A percentile compares a stretch with the other conserved stretches of the same genome.
Conservation (phyloP, 1,140 invertebrate genomes). For the Sinella curviseta region DNA sequence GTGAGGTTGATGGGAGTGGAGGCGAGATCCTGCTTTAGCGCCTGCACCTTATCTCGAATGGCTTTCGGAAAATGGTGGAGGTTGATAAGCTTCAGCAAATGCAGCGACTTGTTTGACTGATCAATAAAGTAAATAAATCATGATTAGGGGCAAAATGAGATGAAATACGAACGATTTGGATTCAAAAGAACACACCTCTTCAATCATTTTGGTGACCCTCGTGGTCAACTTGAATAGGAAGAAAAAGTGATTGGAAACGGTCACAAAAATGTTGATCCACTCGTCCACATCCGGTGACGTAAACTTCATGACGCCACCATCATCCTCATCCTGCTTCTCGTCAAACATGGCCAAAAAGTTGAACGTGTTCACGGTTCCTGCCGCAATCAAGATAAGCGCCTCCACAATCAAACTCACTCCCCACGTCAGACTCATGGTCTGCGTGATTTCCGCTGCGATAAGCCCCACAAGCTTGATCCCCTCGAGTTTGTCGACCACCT, state of each 20-base stretch:
- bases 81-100: background rate
- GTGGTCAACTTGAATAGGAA: conserved; percentile 28
- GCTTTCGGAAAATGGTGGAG: background rate
- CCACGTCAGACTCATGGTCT: background rate
- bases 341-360: background rate
- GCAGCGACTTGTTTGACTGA: background rate
- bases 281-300: background rate
- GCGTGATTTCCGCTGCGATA: conserved; percentile 11
- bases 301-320: background rate
- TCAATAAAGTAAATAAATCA: background rate
- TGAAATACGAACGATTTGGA: background rate
- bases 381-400: conserved; percentile 18
- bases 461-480: background rate
- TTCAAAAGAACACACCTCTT: too few relatives aligned
- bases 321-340: background rate
- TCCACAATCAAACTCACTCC: conserved; percentile 34
- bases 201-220: conserved; percentile 22
- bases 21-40: conserved; percentile 29
- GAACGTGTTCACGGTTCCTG: background rate
- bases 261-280: background rate
- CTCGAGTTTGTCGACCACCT: conserved; percentile 1
- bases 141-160: background rate
- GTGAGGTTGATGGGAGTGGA: conserved; percentile 11
- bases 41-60: background rate
- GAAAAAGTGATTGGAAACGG: conserved; percentile 30